Conservation (phyloP, 2,797 vertebrate genomes). For the Platyrinchus mystaceus region DNA sequence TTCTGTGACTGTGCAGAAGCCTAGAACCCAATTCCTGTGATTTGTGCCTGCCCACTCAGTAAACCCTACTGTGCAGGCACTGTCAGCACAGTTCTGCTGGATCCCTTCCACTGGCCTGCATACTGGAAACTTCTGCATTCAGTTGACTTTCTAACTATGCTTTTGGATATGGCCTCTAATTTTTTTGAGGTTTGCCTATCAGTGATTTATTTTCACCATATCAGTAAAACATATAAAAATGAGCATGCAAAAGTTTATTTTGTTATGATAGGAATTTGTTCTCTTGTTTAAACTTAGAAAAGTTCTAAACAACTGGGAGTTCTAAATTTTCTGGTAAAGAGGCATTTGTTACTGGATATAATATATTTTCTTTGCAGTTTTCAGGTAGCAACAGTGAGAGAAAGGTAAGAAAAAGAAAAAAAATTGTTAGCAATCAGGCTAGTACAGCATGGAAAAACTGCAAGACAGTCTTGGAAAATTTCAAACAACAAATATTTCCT, state of each 20-base stretch:
- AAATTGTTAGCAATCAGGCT: background rate
- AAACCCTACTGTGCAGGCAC: fast-evolving
- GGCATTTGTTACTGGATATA: background rate
- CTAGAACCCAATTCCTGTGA: background rate
- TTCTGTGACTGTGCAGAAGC: background rate
- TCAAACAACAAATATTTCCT: background rate
- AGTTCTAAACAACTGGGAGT: background rate
- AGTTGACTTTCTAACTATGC: background rate
- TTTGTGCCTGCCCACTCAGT: background rate
- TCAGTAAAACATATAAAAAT: background rate
- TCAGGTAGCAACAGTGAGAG: background rate
- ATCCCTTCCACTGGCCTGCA: background rate
- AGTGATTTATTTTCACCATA: background rate
- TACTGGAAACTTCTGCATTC: background rate
- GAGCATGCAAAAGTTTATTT: background rate
- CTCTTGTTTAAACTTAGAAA: background rate
- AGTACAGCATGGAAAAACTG: background rate
- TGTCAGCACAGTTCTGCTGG: background rate
- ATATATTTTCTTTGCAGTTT: background rate
- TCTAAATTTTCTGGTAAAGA: background rate
- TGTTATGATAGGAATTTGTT: background rate
- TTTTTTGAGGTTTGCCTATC: background rate
- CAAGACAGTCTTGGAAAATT: background rate
- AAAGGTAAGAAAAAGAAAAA: background rate
- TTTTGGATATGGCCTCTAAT: background rate